Conservation (phyloP, 2,113 vertebrate genomes). For the Amphiprion ocellaris region DNA sequence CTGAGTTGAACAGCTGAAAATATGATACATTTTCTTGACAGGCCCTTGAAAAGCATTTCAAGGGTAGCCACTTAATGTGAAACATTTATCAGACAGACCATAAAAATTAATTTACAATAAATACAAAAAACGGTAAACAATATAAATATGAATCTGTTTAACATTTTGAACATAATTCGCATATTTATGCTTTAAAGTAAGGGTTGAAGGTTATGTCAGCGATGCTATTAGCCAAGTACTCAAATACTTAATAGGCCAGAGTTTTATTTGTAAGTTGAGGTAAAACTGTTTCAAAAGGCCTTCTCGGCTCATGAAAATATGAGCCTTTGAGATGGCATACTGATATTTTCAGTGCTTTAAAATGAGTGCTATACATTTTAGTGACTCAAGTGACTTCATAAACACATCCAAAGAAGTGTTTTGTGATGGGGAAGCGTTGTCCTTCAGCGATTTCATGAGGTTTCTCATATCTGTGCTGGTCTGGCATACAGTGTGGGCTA, state of each 20-base stretch:
- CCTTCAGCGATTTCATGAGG: neutral
- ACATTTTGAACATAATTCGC: conserved; percentile 64
- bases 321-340: conserved; percentile 27
- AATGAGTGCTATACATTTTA: conserved; percentile 25
- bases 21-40: conserved; percentile 57
- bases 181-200: conserved; percentile 35
- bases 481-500: conserved; percentile 19
- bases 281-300: conserved; percentile 53
- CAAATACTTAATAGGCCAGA: conserved; percentile 19
- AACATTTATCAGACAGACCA: conserved; percentile 22
- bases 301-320: conserved; percentile 24
- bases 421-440: conserved; percentile 1
- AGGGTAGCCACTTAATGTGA: conserved; percentile 37
- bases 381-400: conserved; percentile 23
- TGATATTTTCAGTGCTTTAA: conserved; percentile 48
- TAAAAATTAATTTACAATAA: conserved; percentile 73
- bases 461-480: conserved; percentile 8
- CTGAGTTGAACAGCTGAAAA: conserved; percentile 54
- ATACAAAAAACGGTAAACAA: conserved; percentile 67
- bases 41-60: conserved; percentile 63
- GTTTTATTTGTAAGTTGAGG: conserved; percentile 53
- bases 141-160: conserved; percentile 74
- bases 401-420: conserved; percentile 15
- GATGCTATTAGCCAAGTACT: conserved; percentile 25
- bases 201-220: conserved; percentile 22